A percentile compares a stretch with the other conserved stretches of the same genome.
Evolutionary conservation across 2,113 vertebrate genomes (phyloP).

Genomic region (Otocyon megalotis): DNA sequence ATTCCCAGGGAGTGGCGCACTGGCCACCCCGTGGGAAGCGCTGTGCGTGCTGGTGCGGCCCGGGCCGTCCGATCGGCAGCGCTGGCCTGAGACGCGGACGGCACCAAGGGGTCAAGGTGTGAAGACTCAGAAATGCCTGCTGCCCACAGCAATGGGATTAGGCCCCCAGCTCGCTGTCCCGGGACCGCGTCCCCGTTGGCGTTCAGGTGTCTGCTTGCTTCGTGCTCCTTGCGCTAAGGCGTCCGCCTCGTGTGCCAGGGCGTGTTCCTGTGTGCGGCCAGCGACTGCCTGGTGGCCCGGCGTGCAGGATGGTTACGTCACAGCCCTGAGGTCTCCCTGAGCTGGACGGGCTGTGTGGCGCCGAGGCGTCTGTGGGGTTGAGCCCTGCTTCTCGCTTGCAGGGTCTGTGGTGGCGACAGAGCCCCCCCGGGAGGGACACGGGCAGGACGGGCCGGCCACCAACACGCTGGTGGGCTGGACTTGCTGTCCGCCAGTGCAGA

Average conservation of each 20-base stretch:
- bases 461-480: not conserved
- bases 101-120: too few relatives aligned
- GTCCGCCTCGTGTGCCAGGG: not conserved
- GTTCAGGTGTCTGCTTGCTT: not conserved
- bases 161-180: not conserved
- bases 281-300: not conserved
- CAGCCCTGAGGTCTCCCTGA: not conserved
- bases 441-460: too few relatives aligned
- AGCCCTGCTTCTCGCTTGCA: not conserved
- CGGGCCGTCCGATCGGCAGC: too few relatives aligned
- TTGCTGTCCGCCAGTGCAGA: not conserved
- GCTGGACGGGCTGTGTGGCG: not conserved
- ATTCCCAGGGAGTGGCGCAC: not conserved
- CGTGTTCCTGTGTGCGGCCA: not conserved
- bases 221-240: not conserved
- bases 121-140: not conserved
- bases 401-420: too few relatives aligned
- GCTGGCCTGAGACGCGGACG: not conserved
- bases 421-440: too few relatives aligned
- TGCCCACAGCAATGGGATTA: not conserved
- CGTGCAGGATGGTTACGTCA: not conserved
- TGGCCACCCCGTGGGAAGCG: not conserved
- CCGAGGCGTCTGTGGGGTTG: conserved; percentile 17
- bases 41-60: not conserved
- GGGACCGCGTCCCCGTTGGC: not conserved